Percentiles rank a stretch among this genome's conserved stretches.
phyloP scores from a whole-genome alignment of 2,888 invertebrate genomes.

The Chironomus tentans region DNA sequence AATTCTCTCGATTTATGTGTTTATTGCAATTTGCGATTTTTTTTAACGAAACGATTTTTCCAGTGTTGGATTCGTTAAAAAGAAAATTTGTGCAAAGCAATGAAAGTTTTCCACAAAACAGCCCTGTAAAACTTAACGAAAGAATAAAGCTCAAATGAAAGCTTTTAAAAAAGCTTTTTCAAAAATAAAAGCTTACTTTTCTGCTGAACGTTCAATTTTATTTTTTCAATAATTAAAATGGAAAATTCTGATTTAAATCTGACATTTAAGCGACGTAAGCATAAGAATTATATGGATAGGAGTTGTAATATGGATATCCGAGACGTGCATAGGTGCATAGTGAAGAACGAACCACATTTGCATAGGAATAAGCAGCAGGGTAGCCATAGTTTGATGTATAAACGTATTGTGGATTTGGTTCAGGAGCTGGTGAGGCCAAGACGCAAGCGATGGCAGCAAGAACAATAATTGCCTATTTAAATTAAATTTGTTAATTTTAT shows the following conservation, averaged over 20 bases:
- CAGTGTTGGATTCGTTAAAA: too few species aligned
- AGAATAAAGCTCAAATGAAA: too few species aligned
- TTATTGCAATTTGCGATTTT: not conserved
- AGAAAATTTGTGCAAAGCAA: too few species aligned
- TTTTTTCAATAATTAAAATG: too few species aligned
- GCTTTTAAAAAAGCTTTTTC: too few species aligned
- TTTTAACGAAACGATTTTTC: not conserved
- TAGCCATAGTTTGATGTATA: not conserved
- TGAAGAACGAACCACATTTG: not conserved
- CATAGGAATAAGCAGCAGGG: not conserved
- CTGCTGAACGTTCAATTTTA: too few species aligned
- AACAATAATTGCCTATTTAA: not conserved
- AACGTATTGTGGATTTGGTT: not conserved
- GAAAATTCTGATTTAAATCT: too few species aligned
- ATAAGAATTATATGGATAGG: not conserved
- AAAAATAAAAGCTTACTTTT: too few species aligned
- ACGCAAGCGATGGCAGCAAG: not conserved
- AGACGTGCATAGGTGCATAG: not conserved
- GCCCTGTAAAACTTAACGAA: too few species aligned
- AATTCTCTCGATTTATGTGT: not conserved
- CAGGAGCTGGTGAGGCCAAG: not conserved
- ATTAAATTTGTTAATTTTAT: not conserved
- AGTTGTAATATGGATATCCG: not conserved
- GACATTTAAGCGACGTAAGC: too few species aligned
- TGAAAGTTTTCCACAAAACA: too few species aligned